Evolutionary conservation across 2,888 invertebrate species (phyloP), one percentile per base, ranked within the genome.

Genomic region (Andrena bicolor): DNA sequence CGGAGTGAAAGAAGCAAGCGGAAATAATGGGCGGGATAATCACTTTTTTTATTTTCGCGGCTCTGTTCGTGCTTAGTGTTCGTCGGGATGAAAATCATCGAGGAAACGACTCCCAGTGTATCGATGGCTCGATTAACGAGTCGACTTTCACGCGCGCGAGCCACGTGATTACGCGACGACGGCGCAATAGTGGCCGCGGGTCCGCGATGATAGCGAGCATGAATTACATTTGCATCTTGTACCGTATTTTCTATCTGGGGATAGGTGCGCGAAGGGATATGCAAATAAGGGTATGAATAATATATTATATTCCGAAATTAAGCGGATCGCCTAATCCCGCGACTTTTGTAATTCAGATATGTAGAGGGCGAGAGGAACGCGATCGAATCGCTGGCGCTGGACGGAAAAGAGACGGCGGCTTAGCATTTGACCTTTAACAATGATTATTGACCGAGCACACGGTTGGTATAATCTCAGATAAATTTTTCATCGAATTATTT

Each of bases 191-290:
- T 41, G 49, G 30, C 72, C 26, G 69, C 20, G 56, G 56, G 5
- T 41, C 16, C 65, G 53, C 61, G 72, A 28, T 20, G 73, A 61
- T 64, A 13, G 76, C 68, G 13, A 58, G 82, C 82, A 82, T 82
- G 81, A 82, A 82, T 82, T 82, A 76, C 82, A 82, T 82, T 82
- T 82, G 76, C 82, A 82, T 82, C 69, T 82, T 76, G 82, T 69
- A 76, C 64, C 71, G 66, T 82, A 82, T 68, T 82, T 80, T 82
- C 83, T 74, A 81, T 60, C 51, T 28, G 26, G 53, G 41, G 69
- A 65, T 73, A 73, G 72, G 56, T 53, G 41, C 49, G 68, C 69
- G 63, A 68, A 68, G 66, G 73, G 72, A 58, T 80, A 82, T 81
- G 82, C 56, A 82, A 63, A 82, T 81, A 63, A 23, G 75, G 41